Evolutionary conservation across 1,140 invertebrate genomes (phyloP), one percentile per base, ranked within the genome.

Genomic region (Leptopilina clavipes): DNA sequence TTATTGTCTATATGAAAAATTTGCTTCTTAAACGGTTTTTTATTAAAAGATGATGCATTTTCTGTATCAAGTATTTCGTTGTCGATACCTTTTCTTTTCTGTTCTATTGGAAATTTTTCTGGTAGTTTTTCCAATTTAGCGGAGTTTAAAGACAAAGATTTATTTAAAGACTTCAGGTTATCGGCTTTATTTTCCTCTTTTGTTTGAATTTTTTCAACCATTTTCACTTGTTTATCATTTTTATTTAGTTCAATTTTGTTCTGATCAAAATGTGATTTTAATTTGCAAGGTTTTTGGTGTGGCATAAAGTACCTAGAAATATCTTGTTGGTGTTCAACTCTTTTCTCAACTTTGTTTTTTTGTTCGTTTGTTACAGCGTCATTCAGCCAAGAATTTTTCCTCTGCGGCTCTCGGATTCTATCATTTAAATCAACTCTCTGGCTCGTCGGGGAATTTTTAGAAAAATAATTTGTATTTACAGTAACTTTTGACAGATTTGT

Each of bases 401-500:
- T 71, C 7, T 71, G 14, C n/a, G n/a, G n/a, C 11, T 17, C 18
- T 18, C 11, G 40, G 44, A 44, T 44, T 43, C 17, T 52, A 3
- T 71, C 31, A 44, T 44, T 76, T 48, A 9, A 54, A 31, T 31
- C 25, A 71, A 71, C 14, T 74, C 56, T 17, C 54, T 70, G 18
- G 9, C 12, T 75, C 19, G 18, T 31, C 48, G 44, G 31, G 0
- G 74, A 75, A 71, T 83, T 84, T 79, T 80, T 86, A 3, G 85
- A 82, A 31, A 92, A 91, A 81, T 92, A 92, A 37, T 85, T 88
- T 0, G 90, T 82, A 76, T 92, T 91, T 2, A 93, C 91, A 0
- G 91, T 92, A 1, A 92, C 90, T 81, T 91, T 92, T 0, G 92
- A 92, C 1, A 92, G 92, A 71, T 92, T 93, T 11, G 92, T 91